Conservation (phyloP, 2,797 vertebrate species). For the Microctenopoma stevenorrisi region DNA sequence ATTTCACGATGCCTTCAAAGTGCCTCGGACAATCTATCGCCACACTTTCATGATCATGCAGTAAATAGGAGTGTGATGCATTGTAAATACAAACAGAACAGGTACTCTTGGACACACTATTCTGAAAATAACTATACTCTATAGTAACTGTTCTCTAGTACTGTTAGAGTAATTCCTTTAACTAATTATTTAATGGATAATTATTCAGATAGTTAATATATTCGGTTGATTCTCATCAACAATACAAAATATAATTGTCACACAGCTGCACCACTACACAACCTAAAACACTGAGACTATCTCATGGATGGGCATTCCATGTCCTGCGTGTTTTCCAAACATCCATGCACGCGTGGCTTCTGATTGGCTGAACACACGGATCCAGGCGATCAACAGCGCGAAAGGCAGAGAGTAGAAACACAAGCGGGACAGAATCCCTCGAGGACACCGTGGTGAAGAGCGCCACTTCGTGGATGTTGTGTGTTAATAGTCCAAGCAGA, state of each 20-base stretch:
- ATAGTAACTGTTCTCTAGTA: too few relatives aligned
- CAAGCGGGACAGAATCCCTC: too few relatives aligned
- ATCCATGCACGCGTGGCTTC: too few relatives aligned
- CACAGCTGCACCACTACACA: neutral
- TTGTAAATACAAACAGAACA: neutral
- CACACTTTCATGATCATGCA: neutral
- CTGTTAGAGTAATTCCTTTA: too few relatives aligned
- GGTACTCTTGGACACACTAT: neutral
- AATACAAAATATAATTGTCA: neutral
- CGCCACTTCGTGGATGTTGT: slow-evolving; percentile 58
- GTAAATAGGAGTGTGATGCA: neutral
- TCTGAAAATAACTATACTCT: neutral
- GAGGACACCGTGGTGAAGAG: slow-evolving; percentile 26
- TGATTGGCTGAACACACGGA: too few relatives aligned
- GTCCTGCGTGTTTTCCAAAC: too few relatives aligned
- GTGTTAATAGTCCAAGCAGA: neutral
- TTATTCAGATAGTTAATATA: too few relatives aligned
- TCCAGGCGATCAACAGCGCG: too few relatives aligned
- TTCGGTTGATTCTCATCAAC: neutral
- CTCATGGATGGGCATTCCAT: too few relatives aligned
- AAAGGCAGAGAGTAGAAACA: too few relatives aligned
- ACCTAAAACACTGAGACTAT: too few relatives aligned
- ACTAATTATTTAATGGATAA: too few relatives aligned
- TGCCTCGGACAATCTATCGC: slow-evolving; percentile 25
- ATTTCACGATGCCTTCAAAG: slow-evolving; percentile 50